These are phyloP conservation scores for Camptogramma bilineatum DNA, from an alignment of 2,888 invertebrate genomes.

Conservation along the genomic window DNA sequence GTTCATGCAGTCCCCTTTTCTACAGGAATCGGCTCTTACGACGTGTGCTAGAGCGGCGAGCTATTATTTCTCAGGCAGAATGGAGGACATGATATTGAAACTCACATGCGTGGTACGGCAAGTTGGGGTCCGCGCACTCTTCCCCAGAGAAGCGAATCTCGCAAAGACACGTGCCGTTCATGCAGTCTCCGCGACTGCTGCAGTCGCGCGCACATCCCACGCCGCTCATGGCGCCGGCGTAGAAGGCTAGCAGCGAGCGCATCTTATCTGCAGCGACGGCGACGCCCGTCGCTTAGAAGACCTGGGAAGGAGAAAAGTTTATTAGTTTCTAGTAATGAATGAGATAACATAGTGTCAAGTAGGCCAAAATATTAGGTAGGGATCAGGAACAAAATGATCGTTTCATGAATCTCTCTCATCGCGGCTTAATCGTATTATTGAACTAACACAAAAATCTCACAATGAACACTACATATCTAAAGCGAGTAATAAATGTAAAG, in stretches of 20 bases:
- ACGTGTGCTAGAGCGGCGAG: too few relatives aligned
- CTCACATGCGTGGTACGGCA: constrained; percentile 87
- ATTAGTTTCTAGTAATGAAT: constrained; percentile 2
- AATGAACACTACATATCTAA: too few relatives aligned
- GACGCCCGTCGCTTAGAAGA: constrained; percentile 56
- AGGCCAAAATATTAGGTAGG: too few relatives aligned
- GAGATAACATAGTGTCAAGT: too few relatives aligned
- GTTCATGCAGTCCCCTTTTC: constrained; percentile 93
- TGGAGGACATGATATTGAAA: constrained; percentile 18
- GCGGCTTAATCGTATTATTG: neutral
- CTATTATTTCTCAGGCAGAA: too few relatives aligned
- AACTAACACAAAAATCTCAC: too few relatives aligned
- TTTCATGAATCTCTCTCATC: too few relatives aligned
- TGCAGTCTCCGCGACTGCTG: constrained; percentile 96
- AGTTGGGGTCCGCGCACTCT: constrained; percentile 92
- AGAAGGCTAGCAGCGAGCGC: constrained; percentile 80
- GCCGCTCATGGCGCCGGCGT: constrained; percentile 80
- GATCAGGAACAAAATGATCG: too few relatives aligned
- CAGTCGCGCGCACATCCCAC: constrained; percentile 90
- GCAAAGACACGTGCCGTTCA: constrained; percentile 96
- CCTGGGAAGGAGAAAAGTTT: constrained; percentile 53
- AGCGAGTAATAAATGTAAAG: too few relatives aligned
- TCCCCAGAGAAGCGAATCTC: constrained; percentile 95
- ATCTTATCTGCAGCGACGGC: constrained; percentile 70
- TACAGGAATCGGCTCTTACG: neutral